phyloP scores from a whole-genome alignment of 1,140 invertebrate genomes.

The Atopsyche davidsoni region DNA sequence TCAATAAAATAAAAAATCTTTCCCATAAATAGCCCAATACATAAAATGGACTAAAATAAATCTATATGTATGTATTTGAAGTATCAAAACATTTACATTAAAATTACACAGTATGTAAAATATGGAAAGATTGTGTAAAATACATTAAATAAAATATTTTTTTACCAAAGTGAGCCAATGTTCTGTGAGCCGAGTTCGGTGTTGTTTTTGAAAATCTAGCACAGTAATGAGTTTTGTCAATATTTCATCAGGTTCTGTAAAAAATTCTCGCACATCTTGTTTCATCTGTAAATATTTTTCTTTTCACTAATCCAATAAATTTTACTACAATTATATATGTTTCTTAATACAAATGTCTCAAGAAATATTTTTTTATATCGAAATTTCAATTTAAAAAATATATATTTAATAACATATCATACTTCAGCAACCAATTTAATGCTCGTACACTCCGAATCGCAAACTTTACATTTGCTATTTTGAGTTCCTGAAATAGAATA shows the following conservation, averaged over 20 bases:
- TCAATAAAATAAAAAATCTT: no score
- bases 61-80: no score
- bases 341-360: no score
- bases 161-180: constrained; percentile 45
- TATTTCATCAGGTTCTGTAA: constrained; percentile 45
- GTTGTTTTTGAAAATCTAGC: constrained; percentile 44
- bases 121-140: no score
- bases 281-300: constrained; percentile 47
- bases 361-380: no score
- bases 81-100: no score
- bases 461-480: constrained; percentile 41
- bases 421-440: constrained; percentile 46
- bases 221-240: constrained; percentile 43
- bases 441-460: constrained; percentile 39
- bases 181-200: constrained; percentile 40
- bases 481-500: constrained; percentile 32
- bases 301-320: constrained; percentile 3
- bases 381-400: constrained; percentile 12
- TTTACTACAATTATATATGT: no score
- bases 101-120: no score
- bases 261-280: constrained; percentile 45
- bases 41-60: no score
- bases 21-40: no score
- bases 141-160: background rate
- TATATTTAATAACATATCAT: constrained; percentile 30